Evolutionary conservation across 1,140 invertebrate genomes (phyloP).

Genomic region (Hormaphis cornu): DNA sequence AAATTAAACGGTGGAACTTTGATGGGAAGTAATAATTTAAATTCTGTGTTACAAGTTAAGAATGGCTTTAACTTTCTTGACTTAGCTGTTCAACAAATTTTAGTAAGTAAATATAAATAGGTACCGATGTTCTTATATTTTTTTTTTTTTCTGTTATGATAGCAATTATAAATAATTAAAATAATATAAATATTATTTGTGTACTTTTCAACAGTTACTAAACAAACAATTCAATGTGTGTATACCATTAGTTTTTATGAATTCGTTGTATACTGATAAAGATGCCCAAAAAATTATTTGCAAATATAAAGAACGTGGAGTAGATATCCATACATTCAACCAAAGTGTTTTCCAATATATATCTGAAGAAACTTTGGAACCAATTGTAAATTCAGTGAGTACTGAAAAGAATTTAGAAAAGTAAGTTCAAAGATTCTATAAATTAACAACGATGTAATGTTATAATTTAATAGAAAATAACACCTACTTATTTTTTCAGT

Average conservation of each 20-base stretch:
- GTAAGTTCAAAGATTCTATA: too few species aligned
- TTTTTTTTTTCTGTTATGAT: too few species aligned
- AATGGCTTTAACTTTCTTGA: slow-evolving; percentile 97
- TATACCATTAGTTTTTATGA: slow-evolving; percentile 97
- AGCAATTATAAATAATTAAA: too few species aligned
- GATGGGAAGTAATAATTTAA: slow-evolving; percentile 99
- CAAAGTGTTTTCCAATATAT: slow-evolving; percentile 94
- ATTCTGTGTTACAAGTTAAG: slow-evolving; percentile 94
- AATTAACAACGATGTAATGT: too few species aligned
- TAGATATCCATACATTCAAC: slow-evolving; percentile 93
- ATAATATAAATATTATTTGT: too few species aligned
- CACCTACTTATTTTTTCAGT: slow-evolving; percentile 45
- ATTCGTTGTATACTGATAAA: slow-evolving; percentile 98
- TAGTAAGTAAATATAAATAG: slow-evolving; percentile 45
- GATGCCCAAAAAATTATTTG: slow-evolving; percentile 91
- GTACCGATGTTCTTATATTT: too few species aligned
- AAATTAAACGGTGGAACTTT: slow-evolving; percentile 98
- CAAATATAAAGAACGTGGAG: slow-evolving; percentile 90
- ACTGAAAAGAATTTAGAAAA: slow-evolving; percentile 69
- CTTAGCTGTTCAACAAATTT: slow-evolving; percentile 97
- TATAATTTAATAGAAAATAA: too few species aligned
- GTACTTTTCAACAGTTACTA: slow-evolving; percentile 64
- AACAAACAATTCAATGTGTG: slow-evolving; percentile 92
- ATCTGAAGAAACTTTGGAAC: slow-evolving; percentile 86
- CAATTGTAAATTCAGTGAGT: slow-evolving; percentile 68